phyloP scores from a whole-genome alignment of 2,113 vertebrate genomes.

The Chaetodon trifascialis region DNA sequence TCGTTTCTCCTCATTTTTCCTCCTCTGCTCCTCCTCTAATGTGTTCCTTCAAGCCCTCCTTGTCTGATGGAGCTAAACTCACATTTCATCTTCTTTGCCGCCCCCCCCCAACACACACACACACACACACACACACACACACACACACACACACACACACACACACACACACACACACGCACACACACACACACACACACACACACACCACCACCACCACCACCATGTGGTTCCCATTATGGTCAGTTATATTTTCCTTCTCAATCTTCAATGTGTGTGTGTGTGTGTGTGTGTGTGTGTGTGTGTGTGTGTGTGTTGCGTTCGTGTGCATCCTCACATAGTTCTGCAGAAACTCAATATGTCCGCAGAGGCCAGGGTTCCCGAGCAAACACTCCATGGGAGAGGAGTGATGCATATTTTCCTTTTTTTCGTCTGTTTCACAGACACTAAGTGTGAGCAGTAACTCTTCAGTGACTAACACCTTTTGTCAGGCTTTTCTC shows the following conservation, averaged over 20 bases:
- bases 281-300: not conserved
- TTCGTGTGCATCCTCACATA: conserved; percentile 44
- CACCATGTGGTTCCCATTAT: conserved; percentile 85
- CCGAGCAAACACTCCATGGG: conserved; percentile 8
- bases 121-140: too few relatives aligned
- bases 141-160: too few relatives aligned
- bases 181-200: too few relatives aligned
- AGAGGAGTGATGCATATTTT: not conserved
- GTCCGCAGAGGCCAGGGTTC: conserved; percentile 38
- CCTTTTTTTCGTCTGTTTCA: not conserved
- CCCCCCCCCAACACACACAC: not conserved
- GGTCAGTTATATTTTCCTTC: conserved; percentile 72
- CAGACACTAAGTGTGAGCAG: conserved; percentile 2
- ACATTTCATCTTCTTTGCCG: conserved; percentile 36
- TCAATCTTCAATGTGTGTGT: conserved; percentile 51
- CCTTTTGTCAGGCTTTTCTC: not conserved
- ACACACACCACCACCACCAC: too few relatives aligned
- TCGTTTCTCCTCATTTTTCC: conserved; percentile 9
- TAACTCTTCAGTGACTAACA: conserved; percentile 2
- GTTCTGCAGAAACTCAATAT: conserved; percentile 80
- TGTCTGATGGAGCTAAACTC: conserved; percentile 25
- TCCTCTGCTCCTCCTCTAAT: not conserved
- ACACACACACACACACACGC: too few relatives aligned
- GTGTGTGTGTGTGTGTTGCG: not conserved
- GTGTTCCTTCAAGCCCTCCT: conserved; percentile 17